Conservation (phyloP, 2,888 invertebrate genomes). For the Trichopria drosophilae region DNA sequence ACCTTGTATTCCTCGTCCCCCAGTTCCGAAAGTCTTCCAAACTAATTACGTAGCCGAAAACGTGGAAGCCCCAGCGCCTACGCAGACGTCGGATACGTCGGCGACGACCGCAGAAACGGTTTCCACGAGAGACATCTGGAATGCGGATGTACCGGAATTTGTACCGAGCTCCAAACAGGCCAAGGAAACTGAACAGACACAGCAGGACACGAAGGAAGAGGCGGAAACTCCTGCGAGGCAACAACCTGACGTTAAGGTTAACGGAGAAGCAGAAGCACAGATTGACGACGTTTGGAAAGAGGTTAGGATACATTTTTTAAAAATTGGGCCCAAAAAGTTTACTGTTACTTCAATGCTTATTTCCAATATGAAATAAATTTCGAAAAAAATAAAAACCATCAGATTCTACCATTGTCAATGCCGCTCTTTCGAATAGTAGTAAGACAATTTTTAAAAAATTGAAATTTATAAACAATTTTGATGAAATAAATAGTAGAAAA, state of each 20-base stretch:
- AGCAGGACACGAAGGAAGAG: constrained; percentile 43
- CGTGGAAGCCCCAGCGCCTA: constrained; percentile 43
- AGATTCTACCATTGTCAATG: no score
- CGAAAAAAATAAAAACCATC: no score
- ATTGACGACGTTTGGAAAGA: constrained; percentile 65
- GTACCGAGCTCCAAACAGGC: constrained; percentile 63
- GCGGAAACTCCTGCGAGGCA: constrained; percentile 2
- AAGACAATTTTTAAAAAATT: no score
- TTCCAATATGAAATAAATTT: no score
- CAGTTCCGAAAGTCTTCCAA: constrained; percentile 67
- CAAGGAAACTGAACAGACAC: constrained; percentile 27
- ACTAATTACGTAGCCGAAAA: constrained; percentile 42
- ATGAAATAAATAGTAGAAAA: no score
- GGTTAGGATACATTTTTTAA: constrained; percentile 52
- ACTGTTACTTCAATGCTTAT: no score
- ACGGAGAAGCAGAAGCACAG: constrained; percentile 40
- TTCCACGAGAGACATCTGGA: constrained; percentile 66
- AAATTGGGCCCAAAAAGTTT: not conserved
- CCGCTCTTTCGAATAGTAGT: no score
- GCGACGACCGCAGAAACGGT: no score
- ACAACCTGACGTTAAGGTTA: constrained; percentile 15
- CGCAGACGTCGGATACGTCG: constrained; percentile 43
- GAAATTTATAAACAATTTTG: no score
- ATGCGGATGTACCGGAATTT: constrained; percentile 87
- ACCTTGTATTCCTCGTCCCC: constrained; percentile 72